Evolutionary conservation across 2,113 vertebrate species (phyloP).

Genomic region (Chroicocephalus ridibundus): DNA sequence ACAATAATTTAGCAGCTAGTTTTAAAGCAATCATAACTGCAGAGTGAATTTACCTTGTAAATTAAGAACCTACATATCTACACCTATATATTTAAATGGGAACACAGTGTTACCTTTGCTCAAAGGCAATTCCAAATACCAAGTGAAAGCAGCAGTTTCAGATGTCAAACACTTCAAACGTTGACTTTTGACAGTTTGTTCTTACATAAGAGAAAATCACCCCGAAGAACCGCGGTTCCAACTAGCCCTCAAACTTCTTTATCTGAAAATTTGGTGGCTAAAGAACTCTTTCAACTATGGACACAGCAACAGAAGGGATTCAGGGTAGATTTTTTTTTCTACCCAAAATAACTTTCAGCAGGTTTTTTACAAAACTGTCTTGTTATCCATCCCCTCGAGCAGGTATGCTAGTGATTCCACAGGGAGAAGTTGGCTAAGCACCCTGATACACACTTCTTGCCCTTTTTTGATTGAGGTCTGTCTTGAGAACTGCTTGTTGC

Average conservation of each 20-base stretch:
- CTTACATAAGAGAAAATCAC: background rate
- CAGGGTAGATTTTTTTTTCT: fast-evolving
- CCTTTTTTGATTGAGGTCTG: background rate
- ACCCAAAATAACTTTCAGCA: background rate
- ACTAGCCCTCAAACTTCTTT: background rate
- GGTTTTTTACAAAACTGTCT: background rate
- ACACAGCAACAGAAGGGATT: background rate
- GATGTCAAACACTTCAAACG: background rate
- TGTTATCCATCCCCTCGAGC: background rate
- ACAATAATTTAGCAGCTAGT: background rate
- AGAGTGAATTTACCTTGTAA: background rate
- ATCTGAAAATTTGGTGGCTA: background rate
- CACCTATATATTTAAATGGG: background rate
- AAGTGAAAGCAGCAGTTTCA: background rate
- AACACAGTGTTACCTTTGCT: background rate
- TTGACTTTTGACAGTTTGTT: background rate
- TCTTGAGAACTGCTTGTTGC: background rate
- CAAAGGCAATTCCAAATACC: background rate
- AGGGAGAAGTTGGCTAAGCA: background rate
- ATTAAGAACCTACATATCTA: background rate
- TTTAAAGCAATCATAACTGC: background rate
- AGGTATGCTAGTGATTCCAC: background rate
- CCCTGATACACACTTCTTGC: background rate
- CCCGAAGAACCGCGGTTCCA: background rate
- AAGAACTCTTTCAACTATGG: background rate